These are phyloP conservation scores for Physocephala rufipes DNA, from an alignment of 2,888 invertebrate species.

Conservation along the genomic window DNA sequence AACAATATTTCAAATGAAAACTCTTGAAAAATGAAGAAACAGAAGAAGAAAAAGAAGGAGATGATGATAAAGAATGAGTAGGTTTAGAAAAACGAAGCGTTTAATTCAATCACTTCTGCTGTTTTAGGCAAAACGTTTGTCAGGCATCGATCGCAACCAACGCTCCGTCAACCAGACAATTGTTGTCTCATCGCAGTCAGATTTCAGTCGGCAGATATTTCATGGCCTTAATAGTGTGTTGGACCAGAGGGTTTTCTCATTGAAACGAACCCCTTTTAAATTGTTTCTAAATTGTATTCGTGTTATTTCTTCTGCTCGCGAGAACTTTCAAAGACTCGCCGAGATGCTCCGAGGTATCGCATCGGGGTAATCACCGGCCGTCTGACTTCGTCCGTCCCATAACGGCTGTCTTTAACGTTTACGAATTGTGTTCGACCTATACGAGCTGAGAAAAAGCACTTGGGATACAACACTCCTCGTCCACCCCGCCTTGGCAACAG, in stretches of 20 bases:
- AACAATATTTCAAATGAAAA: too few species aligned
- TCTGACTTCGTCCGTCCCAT: slow-evolving; percentile 43
- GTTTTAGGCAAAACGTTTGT: slow-evolving; percentile 17
- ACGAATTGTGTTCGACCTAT: slow-evolving; percentile 49
- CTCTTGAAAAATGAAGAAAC: background rate
- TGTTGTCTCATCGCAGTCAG: too few species aligned
- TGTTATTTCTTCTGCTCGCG: too few species aligned
- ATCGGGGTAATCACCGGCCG: slow-evolving; percentile 17
- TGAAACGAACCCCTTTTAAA: too few species aligned
- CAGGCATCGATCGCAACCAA: too few species aligned
- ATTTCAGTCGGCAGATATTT: too few species aligned
- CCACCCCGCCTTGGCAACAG: too few species aligned
- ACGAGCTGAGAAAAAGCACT: slow-evolving; percentile 54
- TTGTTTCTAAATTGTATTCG: too few species aligned
- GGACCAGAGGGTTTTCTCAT: too few species aligned
- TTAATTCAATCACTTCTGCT: slow-evolving; percentile 15
- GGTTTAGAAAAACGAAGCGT: background rate
- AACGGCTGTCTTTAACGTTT: slow-evolving; percentile 51
- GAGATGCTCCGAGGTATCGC: slow-evolving; percentile 33
- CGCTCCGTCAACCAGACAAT: too few species aligned
- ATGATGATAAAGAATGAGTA: background rate
- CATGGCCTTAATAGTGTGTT: too few species aligned
- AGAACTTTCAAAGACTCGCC: slow-evolving; percentile 22
- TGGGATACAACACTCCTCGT: too few species aligned
- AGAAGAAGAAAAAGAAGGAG: background rate